A percentile compares a stretch with the other conserved stretches of the same genome.
These are phyloP conservation scores for Heliconius eleuchia DNA, from an alignment of 1,140 invertebrate genomes.

Conservation along the genomic window DNA sequence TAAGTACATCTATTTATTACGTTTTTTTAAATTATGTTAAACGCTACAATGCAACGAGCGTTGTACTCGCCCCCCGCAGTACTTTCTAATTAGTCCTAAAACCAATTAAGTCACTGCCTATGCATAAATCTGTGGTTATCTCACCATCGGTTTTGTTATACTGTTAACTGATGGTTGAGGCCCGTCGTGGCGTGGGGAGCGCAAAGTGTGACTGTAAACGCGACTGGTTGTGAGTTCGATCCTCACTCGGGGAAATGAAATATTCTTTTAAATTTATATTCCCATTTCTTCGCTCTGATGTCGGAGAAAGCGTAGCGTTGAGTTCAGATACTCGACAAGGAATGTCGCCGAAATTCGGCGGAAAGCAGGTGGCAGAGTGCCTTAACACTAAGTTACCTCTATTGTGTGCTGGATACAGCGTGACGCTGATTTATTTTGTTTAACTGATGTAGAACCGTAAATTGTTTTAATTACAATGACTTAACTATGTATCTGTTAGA, in stretches of 20 bases:
- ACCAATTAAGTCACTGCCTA: conserved; percentile 45
- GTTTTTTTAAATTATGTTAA: conserved; percentile 33
- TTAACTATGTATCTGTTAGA: background rate
- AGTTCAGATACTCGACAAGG: too few species aligned
- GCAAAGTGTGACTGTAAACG: too few species aligned
- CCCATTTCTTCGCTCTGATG: too few species aligned
- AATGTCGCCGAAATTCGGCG: too few species aligned
- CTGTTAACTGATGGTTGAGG: background rate
- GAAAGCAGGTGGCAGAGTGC: too few species aligned
- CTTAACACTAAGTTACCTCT: too few species aligned
- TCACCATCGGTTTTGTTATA: conserved; percentile 18
- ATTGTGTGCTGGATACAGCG: too few species aligned
- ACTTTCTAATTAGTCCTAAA: conserved; percentile 46
- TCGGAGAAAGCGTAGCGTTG: too few species aligned
- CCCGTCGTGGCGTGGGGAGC: too few species aligned
- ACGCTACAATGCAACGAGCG: background rate
- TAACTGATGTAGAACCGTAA: background rate
- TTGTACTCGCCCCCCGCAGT: background rate
- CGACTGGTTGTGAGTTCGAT: too few species aligned
- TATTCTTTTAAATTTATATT: too few species aligned
- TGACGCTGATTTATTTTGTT: background rate
- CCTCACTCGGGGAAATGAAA: too few species aligned
- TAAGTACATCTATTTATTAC: conserved; percentile 54
- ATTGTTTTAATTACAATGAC: background rate
- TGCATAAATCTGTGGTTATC: conserved; percentile 44